Evolutionary conservation across 2,888 invertebrate genomes (phyloP).

Genomic region (Busseola fusca): DNA sequence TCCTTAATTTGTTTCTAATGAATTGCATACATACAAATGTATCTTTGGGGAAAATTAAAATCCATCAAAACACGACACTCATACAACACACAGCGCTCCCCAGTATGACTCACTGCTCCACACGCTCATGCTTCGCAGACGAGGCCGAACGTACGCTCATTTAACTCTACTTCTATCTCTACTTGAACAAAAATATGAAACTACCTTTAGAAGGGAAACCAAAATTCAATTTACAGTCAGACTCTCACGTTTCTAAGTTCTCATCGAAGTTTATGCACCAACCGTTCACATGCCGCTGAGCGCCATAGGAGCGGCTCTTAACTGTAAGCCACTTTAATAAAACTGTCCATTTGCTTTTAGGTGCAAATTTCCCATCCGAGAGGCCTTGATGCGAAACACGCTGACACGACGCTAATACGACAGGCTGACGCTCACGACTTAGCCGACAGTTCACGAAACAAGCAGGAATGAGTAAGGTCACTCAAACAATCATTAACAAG

Average conservation of each 20-base stretch:
- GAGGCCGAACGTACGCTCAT: neutral
- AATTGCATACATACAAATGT: neutral
- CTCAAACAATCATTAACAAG: neutral
- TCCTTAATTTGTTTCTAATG: neutral
- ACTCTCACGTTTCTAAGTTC: neutral
- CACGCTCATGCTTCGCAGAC: too few species aligned
- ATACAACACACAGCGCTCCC: neutral
- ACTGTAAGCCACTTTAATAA: constrained; percentile 28
- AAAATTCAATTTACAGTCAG: neutral
- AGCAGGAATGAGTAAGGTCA: constrained; percentile 1
- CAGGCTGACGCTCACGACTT: constrained; percentile 14
- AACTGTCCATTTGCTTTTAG: constrained; percentile 45
- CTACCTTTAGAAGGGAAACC: neutral
- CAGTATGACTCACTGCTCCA: neutral
- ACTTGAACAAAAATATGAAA: neutral
- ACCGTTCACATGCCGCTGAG: neutral
- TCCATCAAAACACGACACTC: neutral
- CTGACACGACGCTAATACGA: constrained; percentile 29
- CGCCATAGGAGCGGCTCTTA: neutral
- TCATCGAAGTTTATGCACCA: neutral
- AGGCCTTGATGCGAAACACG: constrained; percentile 7
- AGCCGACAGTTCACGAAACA: neutral
- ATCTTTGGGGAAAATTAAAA: neutral
- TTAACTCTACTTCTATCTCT: constrained; percentile 1
- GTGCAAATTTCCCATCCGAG: constrained; percentile 22